Base-by-base conservation (phyloP, 2,888 invertebrate species). In the Hemithea aestivaria region DNA sequence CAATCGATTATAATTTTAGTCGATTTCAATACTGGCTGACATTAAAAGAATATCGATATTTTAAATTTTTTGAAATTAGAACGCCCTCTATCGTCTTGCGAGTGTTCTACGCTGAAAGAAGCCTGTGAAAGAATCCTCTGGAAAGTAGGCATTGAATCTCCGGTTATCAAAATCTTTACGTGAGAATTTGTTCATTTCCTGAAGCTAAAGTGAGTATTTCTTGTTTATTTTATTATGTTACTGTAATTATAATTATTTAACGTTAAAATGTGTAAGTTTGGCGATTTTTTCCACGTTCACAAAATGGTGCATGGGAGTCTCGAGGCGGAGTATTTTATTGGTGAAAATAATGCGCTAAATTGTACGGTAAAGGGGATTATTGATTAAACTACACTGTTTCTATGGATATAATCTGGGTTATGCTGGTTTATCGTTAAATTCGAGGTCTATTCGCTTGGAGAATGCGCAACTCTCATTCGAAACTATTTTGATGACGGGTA, bases 41-140 rank as follows among this genome's bases (percentile, higher is more conserved):
- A 60, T 58, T 4, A 48, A 49, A 45, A 27, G 6, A 25, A 26
- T 8, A 38, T 43, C 40, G 32, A 46, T 35, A 31, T 22, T 40
- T 33, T 11, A 6, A 30, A 34, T 38, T 34, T 33, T 79, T 87
- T 70, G 63, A 82, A 84, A 71, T 81, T 73, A 50, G 83, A 85
- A 84, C 84, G 83, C 83, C 81, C 78, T 75, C 84, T 87, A 58
- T 62, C 71, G 73, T 66, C 70, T 30, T 57, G 53, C 57, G 56
- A 62, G 60, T 58, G 64, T 70, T 69, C 62, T 70, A 59, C 54
- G 53, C 64, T 84, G 87, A 87, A 84, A 87, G 87, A 88, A 87
- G 81, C 87, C 74, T 74, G 71, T 87, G 87, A 80, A 85, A 87
- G 87, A 88, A 81, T 84, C 87, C 81, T 81, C 83, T 82, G 74